Conservation (phyloP, 2,113 vertebrate genomes). For the Podiceps cristatus region DNA sequence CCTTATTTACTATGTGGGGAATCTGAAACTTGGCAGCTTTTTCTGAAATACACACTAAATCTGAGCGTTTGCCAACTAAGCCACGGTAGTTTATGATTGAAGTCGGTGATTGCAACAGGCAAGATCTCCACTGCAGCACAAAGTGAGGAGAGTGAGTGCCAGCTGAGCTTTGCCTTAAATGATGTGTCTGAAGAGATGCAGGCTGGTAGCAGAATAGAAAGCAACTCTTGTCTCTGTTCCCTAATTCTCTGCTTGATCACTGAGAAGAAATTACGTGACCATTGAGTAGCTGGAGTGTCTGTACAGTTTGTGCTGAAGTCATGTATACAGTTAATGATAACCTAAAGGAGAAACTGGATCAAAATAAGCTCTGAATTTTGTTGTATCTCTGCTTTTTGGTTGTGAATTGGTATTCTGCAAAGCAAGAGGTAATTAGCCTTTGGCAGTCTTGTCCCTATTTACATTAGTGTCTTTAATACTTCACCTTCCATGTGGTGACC, state of each 20-base stretch:
- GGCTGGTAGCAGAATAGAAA: not conserved
- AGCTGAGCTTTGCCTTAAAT: not conserved
- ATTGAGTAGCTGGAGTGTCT: not conserved
- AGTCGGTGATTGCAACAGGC: not conserved
- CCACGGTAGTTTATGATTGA: not conserved
- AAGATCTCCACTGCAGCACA: not conserved
- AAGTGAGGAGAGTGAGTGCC: not conserved
- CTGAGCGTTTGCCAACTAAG: not conserved
- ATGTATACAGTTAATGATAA: not conserved
- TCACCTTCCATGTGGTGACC: rapidly evolving
- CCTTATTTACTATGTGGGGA: not conserved
- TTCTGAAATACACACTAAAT: not conserved
- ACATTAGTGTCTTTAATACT: not conserved
- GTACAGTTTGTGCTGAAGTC: not conserved
- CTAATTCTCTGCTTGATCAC: not conserved
- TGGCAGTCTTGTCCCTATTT: not conserved
- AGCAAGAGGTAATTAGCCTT: not conserved
- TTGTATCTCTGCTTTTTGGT: not conserved
- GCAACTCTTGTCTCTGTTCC: not conserved
- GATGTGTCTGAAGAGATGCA: not conserved
- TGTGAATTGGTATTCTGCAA: not conserved
- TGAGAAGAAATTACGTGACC: not conserved
- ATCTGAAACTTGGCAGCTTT: not conserved
- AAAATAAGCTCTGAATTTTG: not conserved
- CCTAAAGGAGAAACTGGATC: not conserved